phyloP scores from a whole-genome alignment of 1,140 invertebrate genomes.

The Metaphire vulgaris region DNA sequence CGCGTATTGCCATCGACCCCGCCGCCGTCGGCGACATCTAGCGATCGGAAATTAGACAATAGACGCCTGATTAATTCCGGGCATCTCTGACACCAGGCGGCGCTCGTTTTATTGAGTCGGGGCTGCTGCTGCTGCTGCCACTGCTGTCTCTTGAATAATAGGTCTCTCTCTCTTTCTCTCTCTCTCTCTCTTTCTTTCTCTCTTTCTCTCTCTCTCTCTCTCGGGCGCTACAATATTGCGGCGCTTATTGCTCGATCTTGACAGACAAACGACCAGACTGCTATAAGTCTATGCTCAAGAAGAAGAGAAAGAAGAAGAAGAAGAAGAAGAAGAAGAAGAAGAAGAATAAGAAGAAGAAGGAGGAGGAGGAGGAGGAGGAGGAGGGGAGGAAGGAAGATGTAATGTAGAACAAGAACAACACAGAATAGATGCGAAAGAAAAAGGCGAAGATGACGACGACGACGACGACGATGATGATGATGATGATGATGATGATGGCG shows the following conservation, averaged over 20 bases:
- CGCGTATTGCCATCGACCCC: background rate
- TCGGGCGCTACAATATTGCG: too few species aligned
- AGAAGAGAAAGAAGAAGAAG: background rate
- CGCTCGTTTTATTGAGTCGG: background rate
- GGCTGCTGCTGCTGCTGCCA: too few species aligned
- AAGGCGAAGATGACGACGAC: background rate
- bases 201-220: too few species aligned
- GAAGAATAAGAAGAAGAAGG: background rate
- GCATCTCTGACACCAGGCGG: background rate
- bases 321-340: background rate
- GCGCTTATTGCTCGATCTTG: background rate
- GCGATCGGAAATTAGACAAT: background rate
- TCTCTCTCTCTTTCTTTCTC: too few species aligned
- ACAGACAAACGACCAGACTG: background rate
- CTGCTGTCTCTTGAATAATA: too few species aligned
- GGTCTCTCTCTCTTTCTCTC: too few species aligned
- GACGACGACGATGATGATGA: constrained; percentile 1
- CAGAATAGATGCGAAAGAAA: background rate
- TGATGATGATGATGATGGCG: background rate
- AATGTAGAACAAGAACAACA: background rate
- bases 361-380: background rate
- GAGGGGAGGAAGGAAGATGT: background rate
- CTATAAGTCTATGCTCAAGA: too few species aligned
- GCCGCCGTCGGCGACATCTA: background rate
- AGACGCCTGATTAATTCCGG: background rate